Base-by-base conservation (phyloP, 2,113 vertebrate genomes). In the Oplegnathus fasciatus region DNA sequence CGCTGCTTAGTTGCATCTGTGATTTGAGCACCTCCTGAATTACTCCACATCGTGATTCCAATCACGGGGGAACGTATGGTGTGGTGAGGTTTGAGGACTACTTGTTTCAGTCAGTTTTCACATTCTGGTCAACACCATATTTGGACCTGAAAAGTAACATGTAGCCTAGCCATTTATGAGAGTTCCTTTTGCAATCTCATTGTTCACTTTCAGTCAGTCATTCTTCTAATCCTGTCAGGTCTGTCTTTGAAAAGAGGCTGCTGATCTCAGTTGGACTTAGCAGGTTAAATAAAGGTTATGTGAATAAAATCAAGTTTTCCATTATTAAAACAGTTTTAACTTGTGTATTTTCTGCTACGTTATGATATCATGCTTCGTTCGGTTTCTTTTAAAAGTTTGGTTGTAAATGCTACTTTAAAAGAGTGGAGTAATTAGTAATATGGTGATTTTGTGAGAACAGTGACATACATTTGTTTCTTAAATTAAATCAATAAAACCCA, bases 11-110 rank as follows among this genome's bases (percentile, higher is more conserved):
- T 28, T 70, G 50, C 60, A 70, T 48, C 18, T 61, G 65, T 71
- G 78, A 79, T 83, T 79, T 52, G 40, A 83, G 65, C 10, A 20
- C 6, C 50, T 42, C 52, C 52, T n/a, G 6, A 20, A n/a, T 68
- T 67, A 40, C 58, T 55, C 34, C 18, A 58, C 77, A 71, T 64
- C 37, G 28, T 42, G 55, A 88, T 69, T 84, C 42, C 64, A 77
- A 78, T 83, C 68, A 40, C 22, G 0, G 61, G 34, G 10, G 48
- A 30, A 66, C 18, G 46, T 48, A 73, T 7, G 1, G 18, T 54
- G 37, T 58, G 40, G 22, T 67, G 32, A 82, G 55, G 42, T 72
- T 34, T 37, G 24, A 72, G 14, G 4, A 50, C 52, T 37, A 50
- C 44, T 57, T 3, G 0, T 46, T 15, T 28, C 26, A 71, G 34